Base-by-base conservation (phyloP, 1,140 invertebrate species). In the Brachionus rotundiformis region DNA sequence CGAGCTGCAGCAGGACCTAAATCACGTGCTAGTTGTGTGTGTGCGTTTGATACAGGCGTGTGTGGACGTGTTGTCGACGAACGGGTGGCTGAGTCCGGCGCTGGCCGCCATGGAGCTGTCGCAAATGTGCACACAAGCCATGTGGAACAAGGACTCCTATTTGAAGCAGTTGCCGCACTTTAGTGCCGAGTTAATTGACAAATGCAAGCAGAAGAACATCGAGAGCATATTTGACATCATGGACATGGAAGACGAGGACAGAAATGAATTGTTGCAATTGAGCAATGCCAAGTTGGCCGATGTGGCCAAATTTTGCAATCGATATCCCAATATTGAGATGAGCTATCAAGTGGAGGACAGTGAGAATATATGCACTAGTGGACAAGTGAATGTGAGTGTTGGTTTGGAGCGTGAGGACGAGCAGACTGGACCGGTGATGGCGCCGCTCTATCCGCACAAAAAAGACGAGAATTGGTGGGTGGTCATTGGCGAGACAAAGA, bases 401-500 rank as follows among this genome's bases (percentile, higher is more conserved):
- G 92, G 94, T 61, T 87, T 99, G 76, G 96, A 98, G 87, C 90
- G 97, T 82, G 97, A 99, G 86, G 96, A 98, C 89, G 96, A 98
- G 88, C 91, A 96, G n/a, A 92, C 92, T 1, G 68, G 95, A 0
- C 95, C 95, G 0, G 96, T 99, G 4, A 94, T 99, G 82, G 97
- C 97, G 16, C 97, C 97, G 0, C 94, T 96, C 88, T 99, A 97
- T 90, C 96, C 97, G 49, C 94, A 94, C 91, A 97, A 97, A 92
- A 92, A 96, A 63, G 97, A 99, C 88, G 97, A 99, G 90, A 95
- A 96, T 44, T 99, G 98, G 97, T 99, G 98, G 96, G 93, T 99
- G 4, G 96, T 99, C 16, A 95, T 99, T 85, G 96, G 97, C 0
- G 96, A 98, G 88, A 93, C 95, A 0, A 95, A 94, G 85, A 91